Evolutionary conservation across 2,888 invertebrate species (phyloP), one percentile per base, ranked within the genome.

Genomic region (Ethmia dodecea): DNA sequence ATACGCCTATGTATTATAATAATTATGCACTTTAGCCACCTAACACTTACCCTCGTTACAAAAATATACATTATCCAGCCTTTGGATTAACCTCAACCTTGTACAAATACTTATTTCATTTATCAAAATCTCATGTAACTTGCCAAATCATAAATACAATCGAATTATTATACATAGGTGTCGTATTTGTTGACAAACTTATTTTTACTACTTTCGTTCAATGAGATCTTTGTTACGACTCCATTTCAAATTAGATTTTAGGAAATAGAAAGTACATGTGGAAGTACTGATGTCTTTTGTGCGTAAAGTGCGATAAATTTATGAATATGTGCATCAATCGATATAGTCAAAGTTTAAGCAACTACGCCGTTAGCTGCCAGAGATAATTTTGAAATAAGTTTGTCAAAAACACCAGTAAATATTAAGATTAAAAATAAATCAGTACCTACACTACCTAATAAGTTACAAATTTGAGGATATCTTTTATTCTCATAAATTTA

Each of bases 11-110:
- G 22, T 22, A 22, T 15, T 22, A 15, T 11, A 22, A 28, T 29
- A 51, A 64, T 65, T 69, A 72, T 75, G 75, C 71, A 68, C 62
- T 70, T 71, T 73, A 79, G 75, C 79, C 78, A 79, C 77, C 64
- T 73, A 78, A 79, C 77, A 73, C 71, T 59, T 54, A 52, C 53
- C 65, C 68, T 63, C 67, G 46, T 70, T 78, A 78, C 55, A 80
- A 79, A 79, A 79, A 79, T 78, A 78, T 69, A 71, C 64, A 69
- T 14, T 6, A 56, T 61, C 63, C 59, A 60, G 54, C 61, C 60
- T 59, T 59, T 36, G 45, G 47, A 55, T 56, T 22, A 22, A 22
- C 22, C 40, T 45, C 49, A 46, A 49, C 51, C 55, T 60, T 58
- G 57, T 69, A 75, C 71, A 73, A 64, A 68, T 63, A 61, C n/a